phyloP scores from a whole-genome alignment of 2,888 invertebrate genomes.

The Orgyia antiqua region DNA sequence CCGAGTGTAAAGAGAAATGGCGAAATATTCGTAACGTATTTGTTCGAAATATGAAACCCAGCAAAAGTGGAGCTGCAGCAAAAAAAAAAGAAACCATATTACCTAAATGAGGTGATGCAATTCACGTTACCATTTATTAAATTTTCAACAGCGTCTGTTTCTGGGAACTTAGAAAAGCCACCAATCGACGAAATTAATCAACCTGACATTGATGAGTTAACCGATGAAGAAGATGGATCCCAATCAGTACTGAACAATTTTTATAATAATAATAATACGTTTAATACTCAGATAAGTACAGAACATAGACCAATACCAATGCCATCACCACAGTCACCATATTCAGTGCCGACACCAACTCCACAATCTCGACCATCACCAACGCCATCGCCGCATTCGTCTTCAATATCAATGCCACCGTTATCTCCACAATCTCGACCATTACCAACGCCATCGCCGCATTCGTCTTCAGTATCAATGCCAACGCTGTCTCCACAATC shows the following conservation, averaged over 20 bases:
- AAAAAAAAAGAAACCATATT: constrained; percentile 4
- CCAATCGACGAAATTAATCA: background rate
- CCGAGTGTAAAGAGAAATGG: constrained; percentile 7
- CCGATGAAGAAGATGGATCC: too few species aligned
- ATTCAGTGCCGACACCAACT: background rate
- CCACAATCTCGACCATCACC: background rate
- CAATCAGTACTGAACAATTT: too few species aligned
- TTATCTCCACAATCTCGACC: background rate
- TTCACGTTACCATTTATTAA: background rate
- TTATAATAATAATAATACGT: background rate
- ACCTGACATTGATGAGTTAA: too few species aligned
- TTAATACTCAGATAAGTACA: background rate
- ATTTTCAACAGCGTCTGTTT: background rate
- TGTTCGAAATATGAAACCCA: constrained; percentile 5
- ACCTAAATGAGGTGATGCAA: background rate
- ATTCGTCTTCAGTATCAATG: background rate
- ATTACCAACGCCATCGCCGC: background rate
- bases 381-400: too few species aligned
- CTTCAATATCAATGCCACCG: background rate
- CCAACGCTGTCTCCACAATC: background rate
- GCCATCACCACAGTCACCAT: too few species aligned
- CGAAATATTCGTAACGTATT: too few species aligned
- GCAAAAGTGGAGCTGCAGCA: constrained; percentile 5
- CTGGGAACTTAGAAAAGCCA: background rate
- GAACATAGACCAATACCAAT: too few species aligned